Evolutionary conservation across 2,113 vertebrate species (phyloP).

Genomic region (Vulpes ferrilata): DNA sequence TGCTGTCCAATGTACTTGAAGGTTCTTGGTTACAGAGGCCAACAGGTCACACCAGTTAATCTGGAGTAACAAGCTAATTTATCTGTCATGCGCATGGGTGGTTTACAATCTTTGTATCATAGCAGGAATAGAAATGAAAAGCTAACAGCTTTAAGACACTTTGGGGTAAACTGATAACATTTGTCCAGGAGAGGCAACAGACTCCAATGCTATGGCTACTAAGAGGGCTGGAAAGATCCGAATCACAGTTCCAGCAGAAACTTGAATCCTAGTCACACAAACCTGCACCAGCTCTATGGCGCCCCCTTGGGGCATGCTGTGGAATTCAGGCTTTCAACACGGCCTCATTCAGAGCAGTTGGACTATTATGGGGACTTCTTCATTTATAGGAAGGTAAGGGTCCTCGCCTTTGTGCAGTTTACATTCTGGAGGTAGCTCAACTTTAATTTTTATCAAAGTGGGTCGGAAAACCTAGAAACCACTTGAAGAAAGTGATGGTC

Average conservation of each 20-base stretch:
- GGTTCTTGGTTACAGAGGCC: neutral
- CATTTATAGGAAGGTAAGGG: neutral
- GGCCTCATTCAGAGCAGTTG: neutral
- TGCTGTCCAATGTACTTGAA: neutral
- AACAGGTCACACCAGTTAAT: neutral
- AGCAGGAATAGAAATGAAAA: neutral
- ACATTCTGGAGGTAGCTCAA: neutral
- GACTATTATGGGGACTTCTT: neutral
- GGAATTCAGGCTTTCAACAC: neutral
- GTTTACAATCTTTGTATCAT: neutral
- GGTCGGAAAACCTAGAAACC: neutral
- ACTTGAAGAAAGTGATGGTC: slow-evolving; percentile 22
- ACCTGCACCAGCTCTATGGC: neutral
- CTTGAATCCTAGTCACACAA: rapidly evolving
- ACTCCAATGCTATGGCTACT: neutral
- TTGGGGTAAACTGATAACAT: neutral
- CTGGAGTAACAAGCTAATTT: neutral
- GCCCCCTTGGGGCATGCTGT: neutral
- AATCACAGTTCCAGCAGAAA: neutral
- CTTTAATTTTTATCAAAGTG: slow-evolving; percentile 26
- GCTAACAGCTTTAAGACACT: neutral
- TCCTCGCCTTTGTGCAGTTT: neutral
- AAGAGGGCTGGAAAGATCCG: neutral
- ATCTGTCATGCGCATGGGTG: neutral
- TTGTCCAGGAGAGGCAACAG: neutral